Conservation (phyloP, 2,113 vertebrate genomes). For the Progne subis region DNA sequence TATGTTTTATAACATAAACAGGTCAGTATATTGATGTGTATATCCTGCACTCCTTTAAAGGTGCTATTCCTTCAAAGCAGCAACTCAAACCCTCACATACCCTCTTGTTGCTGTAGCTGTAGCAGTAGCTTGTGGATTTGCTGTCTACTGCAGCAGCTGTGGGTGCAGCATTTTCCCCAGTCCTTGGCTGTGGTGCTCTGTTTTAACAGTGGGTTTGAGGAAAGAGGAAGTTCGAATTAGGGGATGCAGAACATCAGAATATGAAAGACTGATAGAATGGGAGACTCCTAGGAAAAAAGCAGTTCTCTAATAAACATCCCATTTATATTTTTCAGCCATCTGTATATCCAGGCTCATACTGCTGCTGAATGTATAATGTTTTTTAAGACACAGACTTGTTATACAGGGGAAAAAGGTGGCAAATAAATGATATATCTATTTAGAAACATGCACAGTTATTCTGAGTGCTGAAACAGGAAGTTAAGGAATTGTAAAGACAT, state of each 20-base stretch:
- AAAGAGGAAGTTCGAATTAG: not conserved
- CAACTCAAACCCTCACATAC: not conserved
- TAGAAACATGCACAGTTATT: not conserved
- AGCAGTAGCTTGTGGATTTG: not conserved
- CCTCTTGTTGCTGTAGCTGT: not conserved
- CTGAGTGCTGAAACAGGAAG: not conserved
- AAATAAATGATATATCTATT: not conserved
- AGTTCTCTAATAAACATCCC: not conserved
- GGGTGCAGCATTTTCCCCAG: not conserved
- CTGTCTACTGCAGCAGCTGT: not conserved
- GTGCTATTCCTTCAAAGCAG: not conserved
- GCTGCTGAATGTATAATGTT: not conserved
- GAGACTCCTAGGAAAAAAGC: not conserved
- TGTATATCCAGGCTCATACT: not conserved
- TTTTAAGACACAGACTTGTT: not conserved
- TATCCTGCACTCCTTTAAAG: not conserved
- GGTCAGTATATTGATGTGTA: not conserved
- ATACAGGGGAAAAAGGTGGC: not conserved
- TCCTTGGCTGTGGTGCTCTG: not conserved
- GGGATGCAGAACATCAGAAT: not conserved
- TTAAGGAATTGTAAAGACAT: not conserved
- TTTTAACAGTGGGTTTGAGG: not conserved
- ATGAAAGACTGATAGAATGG: not conserved
- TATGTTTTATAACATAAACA: constrained; percentile 29
- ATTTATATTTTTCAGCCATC: not conserved